Evolutionary conservation across 1,140 invertebrate genomes (phyloP), one percentile per base, ranked within the genome.

Genomic region (Sycophaga agraensis): DNA sequence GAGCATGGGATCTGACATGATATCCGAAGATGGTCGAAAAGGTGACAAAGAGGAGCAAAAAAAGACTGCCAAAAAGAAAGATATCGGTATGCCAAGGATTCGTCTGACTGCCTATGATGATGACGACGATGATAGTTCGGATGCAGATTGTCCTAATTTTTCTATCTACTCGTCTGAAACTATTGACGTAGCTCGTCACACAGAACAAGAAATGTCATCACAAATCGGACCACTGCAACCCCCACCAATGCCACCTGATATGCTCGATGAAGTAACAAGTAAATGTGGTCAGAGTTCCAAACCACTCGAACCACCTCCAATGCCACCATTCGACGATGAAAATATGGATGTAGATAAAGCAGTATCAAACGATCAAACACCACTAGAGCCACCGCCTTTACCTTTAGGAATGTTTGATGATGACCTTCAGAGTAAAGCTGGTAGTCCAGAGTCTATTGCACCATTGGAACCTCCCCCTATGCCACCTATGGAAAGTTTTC

Each of bases 121-220:
- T 4, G 78, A 76, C 9, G 84, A 86, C 16, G 83, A 84, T 51
- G 45, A 73, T 8, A 83, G 85, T 35, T 83, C 84, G 2, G 84
- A 85, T 42, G 86, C 88, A 1, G 89, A 90, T 60, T 92, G 90
- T 80, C 91, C 91, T 4, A 92, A 92, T 71, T 91, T 91, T 71
- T 90, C 88, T 4, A 90, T 92, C 55, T 92, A 92, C 75, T 92
- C 90, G 0, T 86, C 88, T 4, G 85, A 89, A 65, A 91, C 89
- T 22, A 88, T 91, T 72, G 86, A 89, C 55, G 85, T 92, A 31
- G 89, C 88, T 0, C 84, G 87, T 63, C 80, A 80, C 34, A 81
- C 80, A 4, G 76, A 83, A 71, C 66, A 84, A 69, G 70, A 78
- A 56, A 72, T 84, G 42, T 73, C 77, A 0, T 74, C 75, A 14